Evolutionary conservation across 2,113 vertebrate genomes (phyloP), one percentile per base, ranked within the genome.

Genomic region (Marcusenius ussheri): DNA sequence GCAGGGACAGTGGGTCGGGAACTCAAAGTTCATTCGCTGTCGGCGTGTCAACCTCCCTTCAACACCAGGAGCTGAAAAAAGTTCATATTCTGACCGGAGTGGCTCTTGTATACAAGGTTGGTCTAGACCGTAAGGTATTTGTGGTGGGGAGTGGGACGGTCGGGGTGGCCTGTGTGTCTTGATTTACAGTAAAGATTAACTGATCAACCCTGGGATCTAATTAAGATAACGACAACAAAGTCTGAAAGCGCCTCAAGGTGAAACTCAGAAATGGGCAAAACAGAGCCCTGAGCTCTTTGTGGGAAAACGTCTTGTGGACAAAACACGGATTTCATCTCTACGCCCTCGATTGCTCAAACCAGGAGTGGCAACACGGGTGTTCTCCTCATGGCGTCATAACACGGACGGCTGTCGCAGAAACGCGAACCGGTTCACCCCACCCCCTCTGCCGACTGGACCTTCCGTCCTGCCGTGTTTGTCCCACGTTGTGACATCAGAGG

Each of bases 11-110:
- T 11, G 3, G 91, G 88, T 89, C 88, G 90, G 95, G 92, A 56
- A 56, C 87, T 91, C 96, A 96, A 96, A 96, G 95, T 96, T 94
- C 96, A 96, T 74, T 8, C 74, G 87, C 92, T 90, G 90, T 89
- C 92, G 93, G 87, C 92, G 91, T 94, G 93, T 95, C 95, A 95
- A 94, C 94, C 95, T 95, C 94, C 94, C 94, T 90, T 93, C 94
- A 91, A 88, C 45, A 74, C 62, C 89, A 87, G 85, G 15, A 42
- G 3, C 19, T 53, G 50, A 51, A 53, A 19, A 53, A 39, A 87
- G 85, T 42, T 17, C 47, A 87, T 87, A 39, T 87, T 87, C 49
- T 17, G 50, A 87, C 50, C 15, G 13, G 50, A 15, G 5, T 27
- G 47, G 27, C 21, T 31, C 47, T 35, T 39, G 49, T 87, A 2